Evolutionary conservation across 1,140 invertebrate species (phyloP).

Genomic region (Drosophila trapezifrons): DNA sequence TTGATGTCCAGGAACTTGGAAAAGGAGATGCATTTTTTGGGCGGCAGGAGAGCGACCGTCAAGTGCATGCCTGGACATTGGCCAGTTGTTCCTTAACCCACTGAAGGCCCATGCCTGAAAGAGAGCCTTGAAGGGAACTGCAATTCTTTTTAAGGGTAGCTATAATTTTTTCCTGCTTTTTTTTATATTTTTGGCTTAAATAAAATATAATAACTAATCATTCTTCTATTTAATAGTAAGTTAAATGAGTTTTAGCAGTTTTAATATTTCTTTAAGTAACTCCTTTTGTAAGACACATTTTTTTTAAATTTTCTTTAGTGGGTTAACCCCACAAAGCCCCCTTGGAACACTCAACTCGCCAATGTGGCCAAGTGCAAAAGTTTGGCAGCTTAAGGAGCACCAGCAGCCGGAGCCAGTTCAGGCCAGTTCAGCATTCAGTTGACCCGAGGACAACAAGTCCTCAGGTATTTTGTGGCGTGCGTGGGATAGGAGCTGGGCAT

Average conservation of each 20-base stretch:
- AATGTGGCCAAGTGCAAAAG: constrained; percentile 53
- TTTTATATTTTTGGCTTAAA: no score
- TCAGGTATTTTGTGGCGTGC: constrained; percentile 30
- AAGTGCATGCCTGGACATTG: constrained; percentile 74
- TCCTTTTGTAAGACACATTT: no score
- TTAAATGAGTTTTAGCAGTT: no score
- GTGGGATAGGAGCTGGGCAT: constrained; percentile 3
- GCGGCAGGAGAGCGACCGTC: constrained; percentile 37
- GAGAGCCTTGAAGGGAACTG: neutral
- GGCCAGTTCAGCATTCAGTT: constrained; percentile 3
- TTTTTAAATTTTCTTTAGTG: neutral
- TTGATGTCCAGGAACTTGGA: constrained; percentile 66
- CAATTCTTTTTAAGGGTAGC: neutral
- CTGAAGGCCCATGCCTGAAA: neutral
- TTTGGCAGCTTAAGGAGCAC: constrained; percentile 49
- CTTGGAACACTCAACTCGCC: constrained; percentile 16
- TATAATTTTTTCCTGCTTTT: no score
- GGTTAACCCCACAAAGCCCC: constrained; percentile 8
- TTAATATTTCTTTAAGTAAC: no score
- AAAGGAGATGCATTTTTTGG: constrained; percentile 31
- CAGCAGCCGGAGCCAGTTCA: constrained; percentile 13
- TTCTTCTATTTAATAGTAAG: no score
- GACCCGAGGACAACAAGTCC: constrained; percentile 25
- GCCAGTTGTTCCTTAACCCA: constrained; percentile 40
- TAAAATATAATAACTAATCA: no score